Percentiles rank a stretch among this genome's conserved stretches.
These are phyloP conservation scores for Chromobotia macracanthus DNA, from an alignment of 2,797 vertebrate genomes.

Conservation along the genomic window DNA sequence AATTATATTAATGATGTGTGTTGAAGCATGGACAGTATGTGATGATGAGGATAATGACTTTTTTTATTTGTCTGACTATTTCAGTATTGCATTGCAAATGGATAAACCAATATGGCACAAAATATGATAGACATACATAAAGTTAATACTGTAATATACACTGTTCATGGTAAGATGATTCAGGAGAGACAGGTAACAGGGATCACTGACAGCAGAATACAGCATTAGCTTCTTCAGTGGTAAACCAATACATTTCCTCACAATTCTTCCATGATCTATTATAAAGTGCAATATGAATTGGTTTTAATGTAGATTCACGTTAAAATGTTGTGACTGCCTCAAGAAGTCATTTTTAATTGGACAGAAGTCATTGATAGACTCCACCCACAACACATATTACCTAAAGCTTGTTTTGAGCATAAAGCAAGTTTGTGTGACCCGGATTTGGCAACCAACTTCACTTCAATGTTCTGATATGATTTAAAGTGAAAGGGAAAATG, in stretches of 20 bases:
- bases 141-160: not conserved
- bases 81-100: not conserved
- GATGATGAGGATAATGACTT: not conserved
- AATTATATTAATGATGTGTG: not conserved
- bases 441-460: too few relatives aligned
- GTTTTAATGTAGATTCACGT: too few relatives aligned
- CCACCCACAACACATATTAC: not conserved
- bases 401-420: too few relatives aligned
- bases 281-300: not conserved
- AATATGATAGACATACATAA: not conserved
- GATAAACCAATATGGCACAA: not conserved
- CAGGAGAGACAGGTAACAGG: not conserved
- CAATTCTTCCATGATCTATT: not conserved
- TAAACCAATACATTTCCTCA: not conserved
- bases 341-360: not conserved
- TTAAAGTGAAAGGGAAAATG: too few relatives aligned
- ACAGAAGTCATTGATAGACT: not conserved
- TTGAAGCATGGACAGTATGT: not conserved
- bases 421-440: too few relatives aligned
- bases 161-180: slow-evolving; percentile 7
- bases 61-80: not conserved
- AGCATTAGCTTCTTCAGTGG: not conserved
- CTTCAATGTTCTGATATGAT: too few relatives aligned
- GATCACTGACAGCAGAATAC: not conserved
- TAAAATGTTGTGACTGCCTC: not conserved